These are phyloP conservation scores for Agelastica alni DNA, from an alignment of 2,888 invertebrate species.

Conservation along the genomic window DNA sequence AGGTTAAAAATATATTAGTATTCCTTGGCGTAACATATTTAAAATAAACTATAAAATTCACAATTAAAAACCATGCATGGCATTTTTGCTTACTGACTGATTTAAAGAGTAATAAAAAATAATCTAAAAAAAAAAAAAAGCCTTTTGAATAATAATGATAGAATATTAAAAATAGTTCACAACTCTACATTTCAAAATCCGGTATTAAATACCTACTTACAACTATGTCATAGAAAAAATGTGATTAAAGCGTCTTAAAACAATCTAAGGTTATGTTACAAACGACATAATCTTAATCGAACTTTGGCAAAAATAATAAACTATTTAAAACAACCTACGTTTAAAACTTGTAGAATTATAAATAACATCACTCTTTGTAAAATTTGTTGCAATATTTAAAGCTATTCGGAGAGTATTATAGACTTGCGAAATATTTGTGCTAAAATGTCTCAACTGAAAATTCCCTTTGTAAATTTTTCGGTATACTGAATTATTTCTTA, in stretches of 20 bases:
- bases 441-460: neutral
- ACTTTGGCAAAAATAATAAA: constrained; percentile 17
- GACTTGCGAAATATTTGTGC: neutral
- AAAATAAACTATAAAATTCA: too few species aligned
- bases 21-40: too few species aligned
- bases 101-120: too few species aligned
- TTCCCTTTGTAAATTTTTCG: too few species aligned
- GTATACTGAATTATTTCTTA: too few species aligned
- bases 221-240: constrained; percentile 14
- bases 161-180: neutral
- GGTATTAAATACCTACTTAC: constrained; percentile 16
- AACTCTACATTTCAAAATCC: constrained; percentile 12
- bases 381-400: constrained; percentile 18
- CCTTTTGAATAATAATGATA: too few species aligned
- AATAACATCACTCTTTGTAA: constrained; percentile 14
- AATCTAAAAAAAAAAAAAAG: too few species aligned
- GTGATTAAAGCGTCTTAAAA: constrained; percentile 14
- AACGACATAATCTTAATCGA: constrained; percentile 11
- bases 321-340: constrained; percentile 2
- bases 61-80: too few species aligned
- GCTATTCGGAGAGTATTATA: constrained; percentile 21
- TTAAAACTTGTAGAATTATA: neutral
- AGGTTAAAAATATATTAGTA: too few species aligned
- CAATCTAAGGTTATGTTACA: constrained; percentile 15
- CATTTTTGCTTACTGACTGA: too few species aligned